A percentile compares a stretch with the other conserved stretches of the same genome.
Conservation (phyloP, 2,888 invertebrate species). For the Morpho deidamia region DNA sequence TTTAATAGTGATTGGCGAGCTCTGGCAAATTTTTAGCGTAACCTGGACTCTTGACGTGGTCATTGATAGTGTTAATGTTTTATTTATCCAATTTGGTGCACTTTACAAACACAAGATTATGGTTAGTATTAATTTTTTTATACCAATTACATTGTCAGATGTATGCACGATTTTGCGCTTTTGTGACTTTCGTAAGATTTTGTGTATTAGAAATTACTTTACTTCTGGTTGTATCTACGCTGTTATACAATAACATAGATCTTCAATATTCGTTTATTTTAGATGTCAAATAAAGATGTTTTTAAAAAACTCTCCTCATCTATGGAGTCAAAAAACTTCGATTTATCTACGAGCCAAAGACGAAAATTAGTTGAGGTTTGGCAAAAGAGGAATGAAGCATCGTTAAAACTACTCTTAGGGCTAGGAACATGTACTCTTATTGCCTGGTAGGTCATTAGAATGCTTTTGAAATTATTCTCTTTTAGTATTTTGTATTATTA, state of each 20-base stretch:
- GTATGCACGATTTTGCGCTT: too few species aligned
- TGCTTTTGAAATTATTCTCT: too few species aligned
- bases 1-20: constrained; percentile 42
- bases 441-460: constrained; percentile 39
- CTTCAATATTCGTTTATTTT: neutral
- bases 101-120: constrained; percentile 50
- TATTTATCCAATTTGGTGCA: constrained; percentile 46
- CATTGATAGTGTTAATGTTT: constrained; percentile 42
- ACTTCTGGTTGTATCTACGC: too few species aligned
- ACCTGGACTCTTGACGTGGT: constrained; percentile 41
- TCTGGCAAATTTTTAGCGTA: constrained; percentile 43
- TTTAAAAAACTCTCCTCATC: constrained; percentile 49
- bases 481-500: too few species aligned
- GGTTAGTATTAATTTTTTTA: constrained; percentile 40
- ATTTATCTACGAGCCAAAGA: constrained; percentile 44
- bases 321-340: constrained; percentile 54
- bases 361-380: constrained; percentile 42
- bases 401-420: constrained; percentile 45
- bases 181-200: too few species aligned
- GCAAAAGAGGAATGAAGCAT: constrained; percentile 42
- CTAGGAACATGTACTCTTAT: constrained; percentile 50
- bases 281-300: constrained; percentile 39
- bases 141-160: too few species aligned
- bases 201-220: too few species aligned
- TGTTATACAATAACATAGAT: neutral